Conservation (phyloP, 2,113 vertebrate genomes). For the Marcusenius ussheri region DNA sequence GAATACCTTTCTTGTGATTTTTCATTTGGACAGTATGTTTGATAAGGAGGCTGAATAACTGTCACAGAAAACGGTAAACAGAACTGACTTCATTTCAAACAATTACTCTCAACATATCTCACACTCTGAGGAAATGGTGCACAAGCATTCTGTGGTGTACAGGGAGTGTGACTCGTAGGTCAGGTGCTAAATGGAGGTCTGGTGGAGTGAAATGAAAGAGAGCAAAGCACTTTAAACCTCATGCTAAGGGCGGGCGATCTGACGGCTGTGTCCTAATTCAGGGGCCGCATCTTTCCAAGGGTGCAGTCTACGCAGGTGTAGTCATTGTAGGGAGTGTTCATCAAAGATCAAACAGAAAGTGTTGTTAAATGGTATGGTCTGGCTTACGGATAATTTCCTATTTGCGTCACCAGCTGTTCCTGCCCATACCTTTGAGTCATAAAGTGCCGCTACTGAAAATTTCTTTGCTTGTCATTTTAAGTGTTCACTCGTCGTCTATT, state of each 20-base stretch:
- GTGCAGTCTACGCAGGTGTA: background rate
- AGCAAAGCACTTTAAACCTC: background rate
- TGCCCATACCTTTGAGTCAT: background rate
- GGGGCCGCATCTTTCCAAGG: background rate
- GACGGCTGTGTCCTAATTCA: background rate
- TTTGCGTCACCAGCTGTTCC: background rate
- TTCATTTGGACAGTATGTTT: background rate
- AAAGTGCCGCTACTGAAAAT: background rate
- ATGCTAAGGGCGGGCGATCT: background rate
- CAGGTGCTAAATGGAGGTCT: background rate
- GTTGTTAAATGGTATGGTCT: background rate
- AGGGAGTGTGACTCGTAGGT: background rate
- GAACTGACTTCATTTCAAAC: background rate
- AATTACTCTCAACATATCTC: background rate
- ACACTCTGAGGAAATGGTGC: background rate
- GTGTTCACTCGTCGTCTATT: background rate
- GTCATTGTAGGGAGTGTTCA: background rate
- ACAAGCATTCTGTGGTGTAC: background rate
- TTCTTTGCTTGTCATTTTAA: background rate
- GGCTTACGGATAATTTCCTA: background rate
- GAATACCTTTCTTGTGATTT: background rate
- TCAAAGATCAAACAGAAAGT: background rate
- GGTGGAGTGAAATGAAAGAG: background rate
- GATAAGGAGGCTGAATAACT: background rate
- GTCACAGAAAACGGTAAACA: background rate